Evolutionary conservation across 2,113 vertebrate genomes (phyloP).

Genomic region (Columba livia): DNA sequence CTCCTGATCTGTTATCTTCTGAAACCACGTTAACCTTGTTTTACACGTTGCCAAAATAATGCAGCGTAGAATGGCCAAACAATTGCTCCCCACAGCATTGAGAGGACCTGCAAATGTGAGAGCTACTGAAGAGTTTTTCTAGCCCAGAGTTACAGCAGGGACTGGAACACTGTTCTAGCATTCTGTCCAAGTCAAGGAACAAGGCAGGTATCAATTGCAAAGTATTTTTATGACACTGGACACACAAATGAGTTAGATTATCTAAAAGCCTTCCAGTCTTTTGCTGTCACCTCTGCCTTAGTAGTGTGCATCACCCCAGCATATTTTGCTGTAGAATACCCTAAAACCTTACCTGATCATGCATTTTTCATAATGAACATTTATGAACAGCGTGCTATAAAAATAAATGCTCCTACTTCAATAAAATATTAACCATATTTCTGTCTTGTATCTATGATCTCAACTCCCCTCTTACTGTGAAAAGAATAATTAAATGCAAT

Average conservation of each 20-base stretch:
- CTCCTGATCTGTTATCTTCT: background rate
- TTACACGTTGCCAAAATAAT: background rate
- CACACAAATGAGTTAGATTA: background rate
- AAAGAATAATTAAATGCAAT: slow-evolving; percentile 55
- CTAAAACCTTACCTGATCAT: slow-evolving; percentile 45
- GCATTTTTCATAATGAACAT: slow-evolving; percentile 21
- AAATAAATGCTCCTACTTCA: slow-evolving; percentile 44
- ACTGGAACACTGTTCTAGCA: background rate
- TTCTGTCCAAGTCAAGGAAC: background rate
- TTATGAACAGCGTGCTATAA: slow-evolving; percentile 49
- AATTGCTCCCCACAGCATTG: background rate
- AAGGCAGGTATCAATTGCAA: background rate
- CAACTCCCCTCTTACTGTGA: slow-evolving; percentile 58
- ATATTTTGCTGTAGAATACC: background rate
- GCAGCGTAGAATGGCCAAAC: background rate
- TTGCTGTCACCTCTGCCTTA: background rate
- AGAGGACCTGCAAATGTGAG: background rate
- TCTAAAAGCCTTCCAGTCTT: background rate
- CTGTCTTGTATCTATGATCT: slow-evolving; percentile 37
- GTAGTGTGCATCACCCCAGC: background rate
- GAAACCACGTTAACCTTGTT: background rate
- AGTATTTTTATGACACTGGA: slow-evolving; percentile 30
- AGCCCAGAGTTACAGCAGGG: background rate
- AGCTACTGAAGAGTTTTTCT: background rate
- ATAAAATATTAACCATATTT: background rate